Conservation (phyloP, 1,140 invertebrate species). For the Drosophila repletoides region DNA sequence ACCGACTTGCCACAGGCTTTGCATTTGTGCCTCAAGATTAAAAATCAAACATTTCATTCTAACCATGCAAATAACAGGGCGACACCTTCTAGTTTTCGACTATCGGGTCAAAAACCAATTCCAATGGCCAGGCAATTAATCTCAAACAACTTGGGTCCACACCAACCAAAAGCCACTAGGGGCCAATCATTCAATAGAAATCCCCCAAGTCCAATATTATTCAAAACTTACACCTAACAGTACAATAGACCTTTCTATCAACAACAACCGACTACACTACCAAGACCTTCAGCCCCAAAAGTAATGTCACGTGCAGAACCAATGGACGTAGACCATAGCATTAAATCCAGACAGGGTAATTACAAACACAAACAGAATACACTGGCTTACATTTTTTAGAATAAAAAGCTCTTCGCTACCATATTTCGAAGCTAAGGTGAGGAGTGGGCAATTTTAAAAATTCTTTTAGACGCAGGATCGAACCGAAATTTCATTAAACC, state of each 20-base stretch:
- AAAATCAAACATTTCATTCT: constrained; percentile 30
- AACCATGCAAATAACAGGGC: no score
- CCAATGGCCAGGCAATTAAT: no score
- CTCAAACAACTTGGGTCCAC: no score
- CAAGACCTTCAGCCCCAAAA: not conserved
- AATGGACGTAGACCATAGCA: constrained; percentile 20
- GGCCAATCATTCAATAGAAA: not conserved
- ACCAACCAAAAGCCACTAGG: no score
- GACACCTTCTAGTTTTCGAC: no score
- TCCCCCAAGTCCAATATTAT: not conserved
- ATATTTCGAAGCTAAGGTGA: constrained; percentile 34
- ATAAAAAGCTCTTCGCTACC: constrained; percentile 43
- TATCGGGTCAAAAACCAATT: no score
- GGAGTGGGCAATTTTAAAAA: constrained; percentile 24
- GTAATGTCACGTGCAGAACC: constrained; percentile 8
- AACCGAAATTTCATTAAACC: constrained; percentile 47
- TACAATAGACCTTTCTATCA: no score
- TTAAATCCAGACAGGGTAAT: constrained; percentile 14
- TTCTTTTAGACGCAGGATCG: constrained; percentile 32
- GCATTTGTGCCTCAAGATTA: constrained; percentile 31
- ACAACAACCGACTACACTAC: not conserved
- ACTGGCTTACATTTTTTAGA: constrained; percentile 36
- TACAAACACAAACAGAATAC: constrained; percentile 24
- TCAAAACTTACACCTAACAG: not conserved
- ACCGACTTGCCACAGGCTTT: constrained; percentile 24